Conservation (phyloP, 2,113 vertebrate species). For the Saguinus imperator region DNA sequence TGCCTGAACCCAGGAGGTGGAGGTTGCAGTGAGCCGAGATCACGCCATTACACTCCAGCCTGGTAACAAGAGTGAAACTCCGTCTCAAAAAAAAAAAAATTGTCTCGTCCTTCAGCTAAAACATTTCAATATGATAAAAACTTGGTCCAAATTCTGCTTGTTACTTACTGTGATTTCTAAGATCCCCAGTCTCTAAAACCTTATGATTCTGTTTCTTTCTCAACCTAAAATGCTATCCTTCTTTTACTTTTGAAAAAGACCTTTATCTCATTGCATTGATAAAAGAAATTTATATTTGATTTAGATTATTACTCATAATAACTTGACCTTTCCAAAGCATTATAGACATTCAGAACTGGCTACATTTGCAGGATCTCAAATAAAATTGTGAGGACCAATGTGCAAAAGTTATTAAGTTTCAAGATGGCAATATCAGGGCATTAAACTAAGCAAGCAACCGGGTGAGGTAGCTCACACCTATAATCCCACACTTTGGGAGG, state of each 20-base stretch:
- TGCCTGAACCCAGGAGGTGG: too few relatives aligned
- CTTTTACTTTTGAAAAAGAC: slow-evolving; percentile 6
- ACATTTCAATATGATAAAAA: background rate
- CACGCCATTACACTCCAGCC: too few relatives aligned
- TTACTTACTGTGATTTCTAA: background rate
- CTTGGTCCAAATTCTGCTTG: background rate
- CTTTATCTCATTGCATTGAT: background rate
- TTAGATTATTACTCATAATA: background rate
- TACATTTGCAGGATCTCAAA: background rate
- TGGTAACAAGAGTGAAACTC: too few relatives aligned
- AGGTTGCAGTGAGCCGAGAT: too few relatives aligned
- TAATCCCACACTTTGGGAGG: background rate
- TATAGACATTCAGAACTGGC: background rate
- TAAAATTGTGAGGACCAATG: background rate
- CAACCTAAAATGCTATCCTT: background rate
- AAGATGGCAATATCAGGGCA: background rate
- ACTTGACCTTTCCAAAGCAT: background rate
- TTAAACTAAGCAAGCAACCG: background rate
- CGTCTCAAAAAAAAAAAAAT: background rate
- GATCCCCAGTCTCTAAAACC: background rate
- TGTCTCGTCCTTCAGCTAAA: background rate
- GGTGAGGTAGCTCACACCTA: background rate
- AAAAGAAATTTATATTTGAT: background rate
- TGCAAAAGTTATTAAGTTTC: background rate
- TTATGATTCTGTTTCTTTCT: background rate